Evolutionary conservation across 2,797 vertebrate species (phyloP), one percentile per base, ranked within the genome.

Genomic region (Lycodopsis pacificus): DNA sequence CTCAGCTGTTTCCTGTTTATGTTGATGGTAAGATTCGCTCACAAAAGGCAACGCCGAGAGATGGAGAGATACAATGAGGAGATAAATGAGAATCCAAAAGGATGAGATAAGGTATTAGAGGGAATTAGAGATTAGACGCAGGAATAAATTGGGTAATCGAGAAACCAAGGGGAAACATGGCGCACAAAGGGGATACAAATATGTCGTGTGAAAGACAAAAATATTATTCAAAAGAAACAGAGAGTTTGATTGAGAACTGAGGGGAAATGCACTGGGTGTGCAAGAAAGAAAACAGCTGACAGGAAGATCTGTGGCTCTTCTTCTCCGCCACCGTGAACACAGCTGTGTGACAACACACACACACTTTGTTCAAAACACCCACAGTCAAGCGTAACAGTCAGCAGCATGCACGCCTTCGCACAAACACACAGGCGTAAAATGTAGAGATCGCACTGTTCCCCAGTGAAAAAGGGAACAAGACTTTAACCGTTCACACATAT

Each of bases 1-100:
- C 76, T 93, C 93, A 93, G 91, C 93, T 93, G 93, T 91, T 93
- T 92, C 92, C 91, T 92, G 91, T 90, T 91, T 80, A n/a, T 38
- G 64, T 63, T 58, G 44, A 80, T 17, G 48, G 4, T 27, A 48
- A 82, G 68, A 68, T 65, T 76, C 70, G 20, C 30, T 13, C 8
- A 58, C 25, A 17, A 61, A 19, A 27, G 46, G 69, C 64, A 46
- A 79, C 62, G 42, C n/a, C 0, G 34, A 36, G 62, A 78, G 48
- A 81, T 59, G 0, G 38, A 36, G 62, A 78, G 48, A 81, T 59
- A 59, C n/a, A 25, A 53, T 2, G 14, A 27, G 61, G 53, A 54
- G 53, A 81, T 76, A 61, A 44, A 73, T 34, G 44, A 34, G 57
- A 67, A 76, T 54, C 6, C 2, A 32, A 65, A 62, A 51, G 32